Conservation (phyloP, 2,888 invertebrate genomes). For the Leptopilina myrica region DNA sequence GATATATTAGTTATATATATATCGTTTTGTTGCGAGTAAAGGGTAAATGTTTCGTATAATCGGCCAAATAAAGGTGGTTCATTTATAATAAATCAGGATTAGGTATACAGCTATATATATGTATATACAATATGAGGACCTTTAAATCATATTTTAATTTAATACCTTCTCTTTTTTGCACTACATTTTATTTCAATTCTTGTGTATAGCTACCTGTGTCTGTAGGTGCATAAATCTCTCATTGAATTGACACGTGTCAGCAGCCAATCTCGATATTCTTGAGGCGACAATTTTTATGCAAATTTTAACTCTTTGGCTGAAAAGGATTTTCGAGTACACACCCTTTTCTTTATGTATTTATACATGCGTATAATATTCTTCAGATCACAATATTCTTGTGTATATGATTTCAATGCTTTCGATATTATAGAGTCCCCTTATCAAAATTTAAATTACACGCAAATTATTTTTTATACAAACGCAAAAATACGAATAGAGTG, state of each 20-base stretch:
- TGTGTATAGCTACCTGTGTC: not conserved
- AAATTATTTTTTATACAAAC: no score
- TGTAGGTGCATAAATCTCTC: slow-evolving; percentile 21
- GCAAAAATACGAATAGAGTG: no score
- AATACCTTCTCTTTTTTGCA: not conserved
- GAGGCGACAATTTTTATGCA: slow-evolving; percentile 25
- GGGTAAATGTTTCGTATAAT: not conserved
- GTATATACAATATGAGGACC: not conserved
- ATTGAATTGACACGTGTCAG: slow-evolving; percentile 37
- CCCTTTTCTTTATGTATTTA: not conserved
- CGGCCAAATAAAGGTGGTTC: not conserved
- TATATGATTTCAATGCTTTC: no score
- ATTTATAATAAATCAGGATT: slow-evolving; percentile 21
- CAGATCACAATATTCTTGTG: no score
- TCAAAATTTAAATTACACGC: no score
- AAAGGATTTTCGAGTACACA: slow-evolving; percentile 26
- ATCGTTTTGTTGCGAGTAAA: not conserved
- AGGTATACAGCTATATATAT: not conserved
- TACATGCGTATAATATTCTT: no score
- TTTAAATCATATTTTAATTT: slow-evolving; percentile 18
- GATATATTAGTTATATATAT: no score
- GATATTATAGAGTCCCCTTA: no score
- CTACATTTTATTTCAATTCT: slow-evolving; percentile 14
- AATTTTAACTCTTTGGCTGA: not conserved
- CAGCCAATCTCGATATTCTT: slow-evolving; percentile 22